These are phyloP conservation scores for Cydia splendana DNA, from an alignment of 1,140 invertebrate species.

Conservation along the genomic window DNA sequence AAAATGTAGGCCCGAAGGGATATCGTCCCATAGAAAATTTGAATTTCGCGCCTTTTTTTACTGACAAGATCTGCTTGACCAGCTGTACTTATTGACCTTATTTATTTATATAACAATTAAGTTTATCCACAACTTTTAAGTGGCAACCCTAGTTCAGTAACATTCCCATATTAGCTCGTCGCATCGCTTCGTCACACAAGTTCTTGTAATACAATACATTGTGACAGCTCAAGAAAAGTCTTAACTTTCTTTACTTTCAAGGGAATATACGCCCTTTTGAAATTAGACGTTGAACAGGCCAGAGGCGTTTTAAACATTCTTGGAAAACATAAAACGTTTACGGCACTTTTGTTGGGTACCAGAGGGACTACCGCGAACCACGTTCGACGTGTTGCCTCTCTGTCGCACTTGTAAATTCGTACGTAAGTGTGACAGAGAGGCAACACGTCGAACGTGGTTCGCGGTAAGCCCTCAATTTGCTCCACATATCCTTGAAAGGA, in stretches of 20 bases:
- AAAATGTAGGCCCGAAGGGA: too few species aligned
- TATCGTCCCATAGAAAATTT: too few species aligned
- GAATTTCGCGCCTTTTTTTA: too few species aligned
- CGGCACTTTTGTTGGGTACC: not conserved
- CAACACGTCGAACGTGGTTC: too few species aligned
- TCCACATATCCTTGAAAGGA: not conserved
- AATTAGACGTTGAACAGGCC: not conserved
- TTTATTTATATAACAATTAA: too few species aligned
- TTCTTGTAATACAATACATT: not conserved
- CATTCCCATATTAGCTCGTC: conserved; percentile 9
- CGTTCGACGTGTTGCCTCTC: too few species aligned
- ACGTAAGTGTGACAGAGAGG: too few species aligned
- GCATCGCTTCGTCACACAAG: not conserved
- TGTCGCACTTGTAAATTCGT: too few species aligned
- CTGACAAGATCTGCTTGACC: too few species aligned
- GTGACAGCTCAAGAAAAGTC: not conserved
- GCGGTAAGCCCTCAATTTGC: not conserved
- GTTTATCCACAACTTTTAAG: not conserved
- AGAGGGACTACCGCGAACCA: not conserved
- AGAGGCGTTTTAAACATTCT: not conserved
- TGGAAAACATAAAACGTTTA: not conserved
- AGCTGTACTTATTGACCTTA: too few species aligned
- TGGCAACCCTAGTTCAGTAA: not conserved
- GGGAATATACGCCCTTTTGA: not conserved
- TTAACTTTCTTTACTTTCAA: not conserved